Percentiles rank a stretch among this genome's conserved stretches.
phyloP scores from a whole-genome alignment of 2,113 vertebrate species.

The Archilochus colubris region DNA sequence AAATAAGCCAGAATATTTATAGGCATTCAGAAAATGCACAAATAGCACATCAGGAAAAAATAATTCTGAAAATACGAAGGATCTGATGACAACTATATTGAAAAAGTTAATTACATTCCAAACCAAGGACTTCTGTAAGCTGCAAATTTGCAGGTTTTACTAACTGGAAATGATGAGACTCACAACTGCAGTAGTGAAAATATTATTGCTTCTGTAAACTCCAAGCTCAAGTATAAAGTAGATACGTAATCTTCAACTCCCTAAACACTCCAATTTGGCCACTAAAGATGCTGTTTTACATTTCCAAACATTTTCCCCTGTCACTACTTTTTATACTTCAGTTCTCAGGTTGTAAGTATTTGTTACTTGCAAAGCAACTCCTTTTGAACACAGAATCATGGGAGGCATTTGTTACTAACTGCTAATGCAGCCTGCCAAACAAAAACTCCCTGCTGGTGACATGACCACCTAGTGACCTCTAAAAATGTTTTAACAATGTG shows the following conservation, averaged over 20 bases:
- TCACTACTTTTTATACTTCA: conserved; percentile 82
- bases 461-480: conserved; percentile 89
- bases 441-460: conserved; percentile 86
- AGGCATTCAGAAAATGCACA: neutral
- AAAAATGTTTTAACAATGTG: conserved; percentile 90
- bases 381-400: conserved; percentile 80
- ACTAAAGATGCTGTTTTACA: conserved; percentile 83
- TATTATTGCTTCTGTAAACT: conserved; percentile 80
- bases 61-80: neutral
- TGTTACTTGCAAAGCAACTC: conserved; percentile 82
- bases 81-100: conserved; percentile 29
- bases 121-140: neutral
- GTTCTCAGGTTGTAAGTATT: conserved; percentile 84
- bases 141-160: conserved; percentile 49
- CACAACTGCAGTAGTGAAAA: conserved; percentile 73
- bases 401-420: conserved; percentile 86
- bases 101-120: conserved; percentile 16
- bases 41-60: neutral
- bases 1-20: neutral
- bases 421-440: conserved; percentile 85
- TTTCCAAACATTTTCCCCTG: conserved; percentile 82
- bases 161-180: conserved; percentile 68
- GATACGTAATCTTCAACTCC: conserved; percentile 79
- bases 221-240: conserved; percentile 73
- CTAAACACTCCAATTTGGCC: conserved; percentile 80